A percentile compares a stretch with the other conserved stretches of the same genome.
Evolutionary conservation across 92 coral and sea anemone species (phyloP).

Genomic region (Epizoanthus rinbou): DNA sequence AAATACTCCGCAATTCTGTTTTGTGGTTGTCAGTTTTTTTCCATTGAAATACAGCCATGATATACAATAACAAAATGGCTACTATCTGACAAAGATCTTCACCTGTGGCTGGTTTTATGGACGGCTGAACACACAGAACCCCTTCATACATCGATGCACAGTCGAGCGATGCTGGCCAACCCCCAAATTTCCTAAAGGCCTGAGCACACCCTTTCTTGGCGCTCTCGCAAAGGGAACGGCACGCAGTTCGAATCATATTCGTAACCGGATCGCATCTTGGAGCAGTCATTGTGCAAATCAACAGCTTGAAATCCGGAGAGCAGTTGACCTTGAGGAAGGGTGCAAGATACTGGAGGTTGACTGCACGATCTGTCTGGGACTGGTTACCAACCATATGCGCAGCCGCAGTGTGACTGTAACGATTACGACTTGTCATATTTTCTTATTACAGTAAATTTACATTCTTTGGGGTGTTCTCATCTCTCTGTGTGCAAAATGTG

Average conservation of each 20-base stretch:
- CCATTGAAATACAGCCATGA: no score
- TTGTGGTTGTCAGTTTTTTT: no score
- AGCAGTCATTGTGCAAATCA: slow-evolving; percentile 27
- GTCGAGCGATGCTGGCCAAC: slow-evolving; percentile 16
- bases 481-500: no score
- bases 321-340: slow-evolving; percentile 24
- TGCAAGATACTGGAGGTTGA: background rate
- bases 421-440: no score
- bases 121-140: background rate
- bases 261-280: slow-evolving; percentile 34
- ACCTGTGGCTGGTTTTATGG: background rate
- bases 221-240: slow-evolving; percentile 28
- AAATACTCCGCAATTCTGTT: no score
- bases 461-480: no score
- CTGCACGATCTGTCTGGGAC: background rate
- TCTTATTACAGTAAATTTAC: no score
- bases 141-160: slow-evolving; percentile 15
- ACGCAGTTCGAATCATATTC: slow-evolving; percentile 12
- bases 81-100: no score
- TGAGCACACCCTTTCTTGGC: slow-evolving; percentile 10
- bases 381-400: background rate
- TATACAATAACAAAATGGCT: no score
- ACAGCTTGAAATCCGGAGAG: slow-evolving; percentile 8
- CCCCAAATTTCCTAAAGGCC: slow-evolving; percentile 10
- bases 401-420: slow-evolving; percentile 24